Evolutionary conservation across 1,140 invertebrate genomes (phyloP).

Genomic region (Hypothenemus hampei): DNA sequence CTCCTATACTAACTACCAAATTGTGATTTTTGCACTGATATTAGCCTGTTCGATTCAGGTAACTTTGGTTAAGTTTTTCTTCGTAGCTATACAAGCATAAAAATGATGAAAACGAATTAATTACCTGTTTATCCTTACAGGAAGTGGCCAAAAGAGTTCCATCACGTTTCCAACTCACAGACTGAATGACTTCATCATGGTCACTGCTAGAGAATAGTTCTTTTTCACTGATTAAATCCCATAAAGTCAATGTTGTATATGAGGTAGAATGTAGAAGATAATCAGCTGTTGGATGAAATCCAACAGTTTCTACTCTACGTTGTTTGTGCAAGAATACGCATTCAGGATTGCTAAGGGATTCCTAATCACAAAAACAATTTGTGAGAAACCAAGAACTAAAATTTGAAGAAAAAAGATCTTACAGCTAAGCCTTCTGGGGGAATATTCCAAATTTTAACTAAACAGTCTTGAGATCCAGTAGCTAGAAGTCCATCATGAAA

Average conservation of each 20-base stretch:
- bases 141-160: constrained; percentile 69
- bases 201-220: constrained; percentile 74
- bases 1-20: too few species aligned
- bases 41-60: too few species aligned
- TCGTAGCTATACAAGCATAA: neutral
- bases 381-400: neutral
- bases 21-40: too few species aligned
- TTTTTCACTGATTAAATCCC: constrained; percentile 78
- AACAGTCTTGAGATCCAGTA: constrained; percentile 86
- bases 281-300: constrained; percentile 84
- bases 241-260: constrained; percentile 75
- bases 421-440: constrained; percentile 65
- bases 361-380: constrained; percentile 44
- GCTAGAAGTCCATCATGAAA: constrained; percentile 89
- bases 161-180: constrained; percentile 77
- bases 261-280: constrained; percentile 76
- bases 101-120: neutral
- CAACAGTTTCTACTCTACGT: constrained; percentile 76
- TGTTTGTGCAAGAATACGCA: constrained; percentile 76
- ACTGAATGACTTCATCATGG: constrained; percentile 79
- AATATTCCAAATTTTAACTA: constrained; percentile 85
- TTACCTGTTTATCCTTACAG: constrained; percentile 75
- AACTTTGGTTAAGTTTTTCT: too few species aligned
- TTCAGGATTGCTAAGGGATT: constrained; percentile 73
- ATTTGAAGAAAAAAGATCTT: neutral